These are phyloP conservation scores for Spizella passerina DNA, from an alignment of 2,797 vertebrate species.

Conservation along the genomic window DNA sequence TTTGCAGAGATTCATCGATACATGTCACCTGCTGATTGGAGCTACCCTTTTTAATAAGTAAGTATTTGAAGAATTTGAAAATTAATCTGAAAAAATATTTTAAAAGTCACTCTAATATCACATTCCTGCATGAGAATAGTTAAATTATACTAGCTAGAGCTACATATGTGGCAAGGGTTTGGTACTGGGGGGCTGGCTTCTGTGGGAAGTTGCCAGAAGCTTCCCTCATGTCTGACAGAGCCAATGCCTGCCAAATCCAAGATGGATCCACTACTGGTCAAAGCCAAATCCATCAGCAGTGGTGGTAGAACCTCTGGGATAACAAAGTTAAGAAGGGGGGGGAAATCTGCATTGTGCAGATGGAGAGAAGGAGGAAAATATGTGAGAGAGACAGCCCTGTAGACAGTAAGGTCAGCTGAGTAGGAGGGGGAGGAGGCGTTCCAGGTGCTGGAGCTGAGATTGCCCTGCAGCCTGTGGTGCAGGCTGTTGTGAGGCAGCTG, in stretches of 20 bases:
- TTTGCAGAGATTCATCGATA: neutral
- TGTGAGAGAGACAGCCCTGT: neutral
- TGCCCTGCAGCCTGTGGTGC: neutral
- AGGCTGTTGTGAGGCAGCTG: neutral
- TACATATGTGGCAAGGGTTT: neutral
- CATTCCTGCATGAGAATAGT: neutral
- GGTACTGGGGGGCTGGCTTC: neutral
- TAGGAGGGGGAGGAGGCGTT: rapidly evolving
- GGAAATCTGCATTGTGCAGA: neutral
- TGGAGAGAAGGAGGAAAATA: neutral
- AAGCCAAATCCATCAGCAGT: neutral
- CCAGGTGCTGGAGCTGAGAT: neutral
- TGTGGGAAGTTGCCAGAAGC: neutral
- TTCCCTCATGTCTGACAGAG: neutral
- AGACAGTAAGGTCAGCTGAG: neutral
- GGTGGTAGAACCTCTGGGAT: neutral
- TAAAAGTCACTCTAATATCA: rapidly evolving
- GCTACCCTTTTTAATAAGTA: neutral
- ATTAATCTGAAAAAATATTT: neutral
- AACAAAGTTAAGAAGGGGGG: neutral
- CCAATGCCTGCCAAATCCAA: neutral
- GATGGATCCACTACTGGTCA: neutral
- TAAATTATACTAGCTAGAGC: neutral
- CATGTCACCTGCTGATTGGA: neutral
- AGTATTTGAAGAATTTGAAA: neutral